phyloP scores from a whole-genome alignment of 2,888 invertebrate genomes.

The Oligia fasciuncula region DNA sequence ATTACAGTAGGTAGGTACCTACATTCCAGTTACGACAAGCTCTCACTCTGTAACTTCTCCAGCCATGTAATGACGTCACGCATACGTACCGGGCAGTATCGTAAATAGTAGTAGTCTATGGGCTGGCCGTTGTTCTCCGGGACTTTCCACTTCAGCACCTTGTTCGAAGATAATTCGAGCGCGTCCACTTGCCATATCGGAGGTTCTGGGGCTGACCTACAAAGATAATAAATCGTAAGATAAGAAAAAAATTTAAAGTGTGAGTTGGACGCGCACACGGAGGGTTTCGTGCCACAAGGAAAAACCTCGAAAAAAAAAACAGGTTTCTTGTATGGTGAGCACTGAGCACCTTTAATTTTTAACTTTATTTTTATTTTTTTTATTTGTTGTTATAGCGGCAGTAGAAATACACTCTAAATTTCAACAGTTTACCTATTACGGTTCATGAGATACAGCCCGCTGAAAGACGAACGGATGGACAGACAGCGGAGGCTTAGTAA shows the following conservation, averaged over 20 bases:
- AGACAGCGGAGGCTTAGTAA: neutral
- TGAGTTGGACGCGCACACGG: neutral
- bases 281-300: no score
- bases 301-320: neutral
- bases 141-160: slow-evolving; percentile 78
- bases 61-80: slow-evolving; percentile 20
- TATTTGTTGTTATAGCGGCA: no score
- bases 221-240: slow-evolving; percentile 27
- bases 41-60: no score
- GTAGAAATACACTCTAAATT: no score
- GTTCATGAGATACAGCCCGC: no score
- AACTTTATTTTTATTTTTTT: neutral
- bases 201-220: slow-evolving; percentile 80
- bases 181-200: slow-evolving; percentile 74
- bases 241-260: neutral
- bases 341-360: neutral
- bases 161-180: slow-evolving; percentile 63
- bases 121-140: slow-evolving; percentile 79
- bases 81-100: slow-evolving; percentile 80
- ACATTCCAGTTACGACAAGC: neutral
- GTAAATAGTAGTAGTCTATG: slow-evolving; percentile 79
- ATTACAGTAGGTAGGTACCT: neutral
- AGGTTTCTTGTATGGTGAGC: neutral
- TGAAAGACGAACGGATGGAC: neutral
- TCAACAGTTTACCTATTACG: no score